Conservation (phyloP, 2,888 invertebrate genomes). For the Philaethria dido region DNA sequence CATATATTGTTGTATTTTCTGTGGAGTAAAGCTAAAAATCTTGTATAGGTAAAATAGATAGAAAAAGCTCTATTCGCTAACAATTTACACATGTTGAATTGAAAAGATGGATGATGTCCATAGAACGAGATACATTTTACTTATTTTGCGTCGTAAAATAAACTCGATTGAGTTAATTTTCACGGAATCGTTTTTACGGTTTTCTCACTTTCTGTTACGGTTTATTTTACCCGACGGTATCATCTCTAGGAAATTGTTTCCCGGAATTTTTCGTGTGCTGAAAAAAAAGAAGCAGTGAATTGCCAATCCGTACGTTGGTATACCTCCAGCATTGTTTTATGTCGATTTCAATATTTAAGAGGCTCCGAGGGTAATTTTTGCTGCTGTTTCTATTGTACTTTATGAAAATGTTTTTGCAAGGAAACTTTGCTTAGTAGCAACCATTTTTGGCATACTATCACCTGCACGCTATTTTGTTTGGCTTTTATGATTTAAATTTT, state of each 20-base stretch:
- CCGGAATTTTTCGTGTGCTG: conserved; percentile 64
- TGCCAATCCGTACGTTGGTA: conserved; percentile 47
- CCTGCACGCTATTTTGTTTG: neutral
- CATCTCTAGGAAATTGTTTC: conserved; percentile 78
- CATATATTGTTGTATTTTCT: too few species aligned
- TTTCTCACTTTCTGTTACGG: conserved; percentile 72
- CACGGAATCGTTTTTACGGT: conserved; percentile 76
- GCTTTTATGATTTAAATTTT: too few species aligned
- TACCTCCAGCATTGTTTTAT: conserved; percentile 43
- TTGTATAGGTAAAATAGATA: too few species aligned
- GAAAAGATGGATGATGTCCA: conserved; percentile 1
- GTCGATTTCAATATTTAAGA: conserved; percentile 44
- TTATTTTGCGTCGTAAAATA: conserved; percentile 41
- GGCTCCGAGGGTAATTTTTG: conserved; percentile 40
- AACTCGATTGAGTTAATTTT: conserved; percentile 73
- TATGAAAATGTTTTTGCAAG: conserved; percentile 33
- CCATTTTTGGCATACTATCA: conserved; percentile 7
- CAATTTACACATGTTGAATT: neutral
- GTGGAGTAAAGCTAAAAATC: too few species aligned
- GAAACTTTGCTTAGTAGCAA: conserved; percentile 26
- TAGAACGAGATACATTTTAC: conserved; percentile 31
- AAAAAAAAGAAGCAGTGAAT: conserved; percentile 60
- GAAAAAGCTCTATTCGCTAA: neutral
- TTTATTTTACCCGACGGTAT: conserved; percentile 78
- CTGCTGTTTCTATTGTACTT: conserved; percentile 35